Base-by-base conservation (phyloP, 2,113 vertebrate genomes). In the Glaucomys volans region DNA sequence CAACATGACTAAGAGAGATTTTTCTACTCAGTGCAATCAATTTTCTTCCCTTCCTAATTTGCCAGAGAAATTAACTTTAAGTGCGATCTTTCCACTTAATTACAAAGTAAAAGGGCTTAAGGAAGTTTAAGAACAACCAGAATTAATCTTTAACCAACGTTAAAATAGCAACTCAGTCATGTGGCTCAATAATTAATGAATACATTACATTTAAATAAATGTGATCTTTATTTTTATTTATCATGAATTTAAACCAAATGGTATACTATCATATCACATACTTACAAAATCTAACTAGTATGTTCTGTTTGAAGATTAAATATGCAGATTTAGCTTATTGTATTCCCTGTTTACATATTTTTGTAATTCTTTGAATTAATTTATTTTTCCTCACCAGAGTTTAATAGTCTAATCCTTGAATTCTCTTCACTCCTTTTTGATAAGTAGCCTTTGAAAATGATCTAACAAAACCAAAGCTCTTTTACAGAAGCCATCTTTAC, bases 121-220 rank as follows among this genome's bases (percentile, higher is more conserved):
- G 86, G 57, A 76, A 74, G 57, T 80, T 95, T 95, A 95, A 92
- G 74, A 92, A 64, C 35, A 81, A 57, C 57, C 37, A n/a, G 72
- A 94, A 69, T 94, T 96, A 94, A 96, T 96, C 87, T 96, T 97
- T 94, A 97, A 95, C 67, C 16, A 17, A 84, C 85, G 74, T 80
- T 95, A 86, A 88, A 96, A 72, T 20, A 96, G 57, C 32, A 86
- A 52, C 18, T 66, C 30, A 94, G 62, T 76, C 57, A 91, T 37
- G 24, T 96, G 89, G 69, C 32, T 95, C 77, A 84, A 91, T 75
- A 95, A 97, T 95, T 89, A 77, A 85, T 95, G 81, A 85, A 40
- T 57, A 67, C 30, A 44, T 32, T 76, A 42, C 8, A 94, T 90
- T 97, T 90, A 87, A 93, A 95, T 92, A 92, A 95, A 91, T 93